phyloP scores from a whole-genome alignment of 2,797 vertebrate genomes.

The Lagodon rhomboides region DNA sequence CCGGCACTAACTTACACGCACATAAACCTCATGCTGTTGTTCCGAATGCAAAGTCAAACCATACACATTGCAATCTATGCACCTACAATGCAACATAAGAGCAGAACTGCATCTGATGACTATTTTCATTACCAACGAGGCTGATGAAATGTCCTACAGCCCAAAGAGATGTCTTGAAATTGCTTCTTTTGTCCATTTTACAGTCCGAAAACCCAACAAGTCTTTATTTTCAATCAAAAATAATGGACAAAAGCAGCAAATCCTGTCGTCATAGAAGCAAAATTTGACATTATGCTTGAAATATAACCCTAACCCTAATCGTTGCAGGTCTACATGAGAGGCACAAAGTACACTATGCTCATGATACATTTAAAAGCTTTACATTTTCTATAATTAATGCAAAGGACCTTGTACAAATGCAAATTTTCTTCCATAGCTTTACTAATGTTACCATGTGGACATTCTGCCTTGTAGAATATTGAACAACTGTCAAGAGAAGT shows the following conservation, averaged over 20 bases:
- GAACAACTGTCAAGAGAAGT: constrained; percentile 66
- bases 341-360: neutral
- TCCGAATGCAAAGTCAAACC: constrained; percentile 24
- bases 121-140: too few species aligned
- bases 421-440: constrained; percentile 9
- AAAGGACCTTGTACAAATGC: constrained; percentile 36
- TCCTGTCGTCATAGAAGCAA: too few species aligned
- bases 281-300: too few species aligned
- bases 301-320: too few species aligned
- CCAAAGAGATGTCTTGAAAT: too few species aligned
- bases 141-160: too few species aligned
- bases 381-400: constrained; percentile 46
- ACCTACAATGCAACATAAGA: neutral
- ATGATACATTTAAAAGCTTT: constrained; percentile 27
- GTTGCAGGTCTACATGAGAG: neutral
- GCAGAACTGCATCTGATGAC: too few species aligned
- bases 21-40: neutral
- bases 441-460: constrained; percentile 16
- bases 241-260: too few species aligned
- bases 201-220: too few species aligned
- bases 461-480: constrained; percentile 36
- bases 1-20: constrained; percentile 7
- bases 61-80: constrained; percentile 17
- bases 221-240: too few species aligned
- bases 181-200: too few species aligned